Conservation (phyloP, 30 jellyfish, hydroid and myxozoan species). For the Aurelia aurita complex sp. Pacific region DNA sequence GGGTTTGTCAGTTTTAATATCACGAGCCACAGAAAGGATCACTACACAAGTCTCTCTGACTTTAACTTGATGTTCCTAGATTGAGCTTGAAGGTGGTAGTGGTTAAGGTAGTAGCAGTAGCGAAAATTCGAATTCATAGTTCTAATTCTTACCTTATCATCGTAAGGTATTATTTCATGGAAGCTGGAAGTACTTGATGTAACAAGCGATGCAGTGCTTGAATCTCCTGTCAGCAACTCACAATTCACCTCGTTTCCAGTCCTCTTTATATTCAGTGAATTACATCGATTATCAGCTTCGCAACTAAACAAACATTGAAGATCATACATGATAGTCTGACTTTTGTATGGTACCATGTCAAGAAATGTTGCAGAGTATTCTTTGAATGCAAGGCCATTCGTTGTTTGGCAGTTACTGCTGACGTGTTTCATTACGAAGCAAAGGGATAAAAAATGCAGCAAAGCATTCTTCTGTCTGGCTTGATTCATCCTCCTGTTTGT, state of each 20-base stretch:
- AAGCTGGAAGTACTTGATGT: conserved; percentile 6
- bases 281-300: conserved; percentile 31
- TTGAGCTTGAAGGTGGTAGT: neutral
- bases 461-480: neutral
- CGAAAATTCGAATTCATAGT: too few species aligned
- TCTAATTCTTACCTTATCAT: too few species aligned
- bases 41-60: too few species aligned
- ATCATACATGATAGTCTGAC: neutral
- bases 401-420: conserved; percentile 23
- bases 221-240: conserved; percentile 49
- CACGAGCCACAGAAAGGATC: too few species aligned
- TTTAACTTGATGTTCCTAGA: too few species aligned
- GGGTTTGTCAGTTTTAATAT: too few species aligned
- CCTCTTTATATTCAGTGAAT: conserved; percentile 15
- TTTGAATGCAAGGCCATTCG: conserved; percentile 24
- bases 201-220: neutral
- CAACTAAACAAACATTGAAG: conserved; percentile 45
- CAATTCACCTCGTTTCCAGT: neutral
- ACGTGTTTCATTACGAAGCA: neutral
- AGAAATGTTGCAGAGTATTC: conserved; percentile 12
- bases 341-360: conserved; percentile 13
- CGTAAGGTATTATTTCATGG: neutral
- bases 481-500: neutral
- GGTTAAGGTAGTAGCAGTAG: neutral
- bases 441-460: neutral